Conservation (phyloP, 2,113 vertebrate genomes). For the Sakesphorus luctuosus region DNA sequence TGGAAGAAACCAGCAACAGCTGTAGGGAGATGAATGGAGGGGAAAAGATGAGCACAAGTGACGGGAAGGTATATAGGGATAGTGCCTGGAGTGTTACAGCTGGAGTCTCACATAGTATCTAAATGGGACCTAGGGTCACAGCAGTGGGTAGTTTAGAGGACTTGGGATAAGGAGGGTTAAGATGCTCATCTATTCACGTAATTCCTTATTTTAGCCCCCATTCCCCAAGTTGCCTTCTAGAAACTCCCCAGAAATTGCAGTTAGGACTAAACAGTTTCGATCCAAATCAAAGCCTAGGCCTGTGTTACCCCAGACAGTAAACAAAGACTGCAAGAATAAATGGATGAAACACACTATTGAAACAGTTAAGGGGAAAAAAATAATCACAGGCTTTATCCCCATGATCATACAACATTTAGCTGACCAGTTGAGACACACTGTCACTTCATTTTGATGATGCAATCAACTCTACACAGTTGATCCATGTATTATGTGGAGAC, state of each 20-base stretch:
- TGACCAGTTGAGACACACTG: background rate
- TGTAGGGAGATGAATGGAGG: background rate
- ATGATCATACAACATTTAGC: background rate
- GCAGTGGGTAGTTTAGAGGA: background rate
- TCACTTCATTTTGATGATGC: conserved; percentile 23
- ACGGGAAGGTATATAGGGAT: background rate
- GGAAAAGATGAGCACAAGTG: rapidly evolving
- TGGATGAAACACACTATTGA: background rate
- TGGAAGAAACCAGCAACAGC: background rate
- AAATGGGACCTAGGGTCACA: background rate
- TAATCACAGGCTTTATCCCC: background rate
- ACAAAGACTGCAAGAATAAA: background rate
- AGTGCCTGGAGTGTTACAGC: rapidly evolving
- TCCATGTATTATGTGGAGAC: background rate
- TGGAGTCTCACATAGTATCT: background rate
- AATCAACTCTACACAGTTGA: background rate
- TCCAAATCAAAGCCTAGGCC: background rate
- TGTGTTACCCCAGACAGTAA: background rate
- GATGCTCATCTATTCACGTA: background rate
- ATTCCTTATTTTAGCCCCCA: background rate
- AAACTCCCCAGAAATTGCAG: background rate
- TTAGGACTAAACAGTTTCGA: background rate
- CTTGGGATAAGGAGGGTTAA: background rate
- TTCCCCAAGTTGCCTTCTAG: background rate
- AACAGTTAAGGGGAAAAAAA: background rate